phyloP scores from a whole-genome alignment of 2,797 vertebrate genomes.

The Fistularia commersonii region DNA sequence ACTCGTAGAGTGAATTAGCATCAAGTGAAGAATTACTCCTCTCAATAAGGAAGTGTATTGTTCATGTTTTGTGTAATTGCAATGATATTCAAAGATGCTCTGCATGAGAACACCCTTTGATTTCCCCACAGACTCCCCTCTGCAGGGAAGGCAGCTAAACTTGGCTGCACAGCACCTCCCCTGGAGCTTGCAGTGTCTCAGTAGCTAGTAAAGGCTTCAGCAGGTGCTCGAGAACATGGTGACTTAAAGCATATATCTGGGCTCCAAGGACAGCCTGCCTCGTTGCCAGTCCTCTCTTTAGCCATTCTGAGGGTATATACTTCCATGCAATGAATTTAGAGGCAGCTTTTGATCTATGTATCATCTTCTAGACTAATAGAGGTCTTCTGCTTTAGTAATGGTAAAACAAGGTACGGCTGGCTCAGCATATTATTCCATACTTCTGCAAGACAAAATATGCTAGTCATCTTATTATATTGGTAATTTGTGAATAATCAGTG shows the following conservation, averaged over 20 bases:
- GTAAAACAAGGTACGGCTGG: too few relatives aligned
- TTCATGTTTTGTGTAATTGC: conserved; percentile 25
- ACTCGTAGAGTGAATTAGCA: background rate
- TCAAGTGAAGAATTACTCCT: conserved; percentile 19
- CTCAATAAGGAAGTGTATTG: conserved; percentile 12
- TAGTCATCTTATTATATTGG: too few relatives aligned
- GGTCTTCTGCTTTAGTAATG: background rate
- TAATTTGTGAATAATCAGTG: too few relatives aligned
- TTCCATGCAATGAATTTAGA: conserved; percentile 41
- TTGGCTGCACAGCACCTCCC: conserved; percentile 27
- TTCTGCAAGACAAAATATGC: too few relatives aligned
- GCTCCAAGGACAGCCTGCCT: conserved; percentile 38
- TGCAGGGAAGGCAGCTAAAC: conserved; percentile 31
- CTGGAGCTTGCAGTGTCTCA: conserved; percentile 33
- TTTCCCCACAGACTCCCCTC: conserved; percentile 11
- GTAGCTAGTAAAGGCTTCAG: conserved; percentile 27
- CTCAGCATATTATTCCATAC: too few relatives aligned
- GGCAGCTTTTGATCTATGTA: conserved; percentile 37
- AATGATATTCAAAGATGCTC: conserved; percentile 22
- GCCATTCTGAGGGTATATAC: conserved; percentile 21
- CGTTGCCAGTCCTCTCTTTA: conserved; percentile 40
- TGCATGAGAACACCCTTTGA: conserved; percentile 9
- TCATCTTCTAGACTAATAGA: conserved; percentile 28
- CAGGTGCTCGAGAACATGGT: conserved; percentile 24
- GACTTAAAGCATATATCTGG: conserved; percentile 34